Evolutionary conservation across 2,888 invertebrate species (phyloP), one percentile per base, ranked within the genome.

Genomic region (Halictus quadricinctus): DNA sequence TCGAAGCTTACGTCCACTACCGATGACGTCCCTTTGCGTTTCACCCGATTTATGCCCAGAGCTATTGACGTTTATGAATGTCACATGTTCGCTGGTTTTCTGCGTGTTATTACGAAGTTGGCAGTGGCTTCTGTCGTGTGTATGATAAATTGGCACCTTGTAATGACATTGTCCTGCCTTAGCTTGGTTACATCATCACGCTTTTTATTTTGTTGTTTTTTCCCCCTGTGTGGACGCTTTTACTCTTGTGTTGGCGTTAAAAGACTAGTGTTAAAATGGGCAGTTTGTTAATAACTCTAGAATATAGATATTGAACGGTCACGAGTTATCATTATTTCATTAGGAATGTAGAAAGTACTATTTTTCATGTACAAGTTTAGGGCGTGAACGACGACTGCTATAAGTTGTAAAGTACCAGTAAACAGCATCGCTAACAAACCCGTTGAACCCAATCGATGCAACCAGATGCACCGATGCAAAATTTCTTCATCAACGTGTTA

Each of bases 401-500:
- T 13, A 15, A 29, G 25, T 15, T 64, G 64, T 29, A 1, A 15
- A 64, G 64, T 15, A 64, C 15, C 29, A 15, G 29, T 64, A 15
- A 64, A 64, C 64, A 29, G n/a, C 64, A n/a, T 54, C 54, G 3
- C 54, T 29, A 64, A 64, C 64, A 64, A 64, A 25, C 36, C 36
- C 18, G 36, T 66, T 36, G 21, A 66, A 18, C 10, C 2, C 18
- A 10, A 66, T 66, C 66, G 66, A 36, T 18, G 36, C 66, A 10
- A 10, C 21, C 10, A 66, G 18, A 36, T 36, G 18, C 36, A 29
- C 18, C 15, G 66, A 66, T 36, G 21, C 66, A 10, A 36, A 36
- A 36, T 66, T 66, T 66, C 66, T 66, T 66, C 66, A 66, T 66
- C 36, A 21, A 21, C 66, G 29, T 66, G 66, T 66, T 66, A 29